phyloP scores from a whole-genome alignment of 2,888 invertebrate genomes.

The Nomada ferruginata region DNA sequence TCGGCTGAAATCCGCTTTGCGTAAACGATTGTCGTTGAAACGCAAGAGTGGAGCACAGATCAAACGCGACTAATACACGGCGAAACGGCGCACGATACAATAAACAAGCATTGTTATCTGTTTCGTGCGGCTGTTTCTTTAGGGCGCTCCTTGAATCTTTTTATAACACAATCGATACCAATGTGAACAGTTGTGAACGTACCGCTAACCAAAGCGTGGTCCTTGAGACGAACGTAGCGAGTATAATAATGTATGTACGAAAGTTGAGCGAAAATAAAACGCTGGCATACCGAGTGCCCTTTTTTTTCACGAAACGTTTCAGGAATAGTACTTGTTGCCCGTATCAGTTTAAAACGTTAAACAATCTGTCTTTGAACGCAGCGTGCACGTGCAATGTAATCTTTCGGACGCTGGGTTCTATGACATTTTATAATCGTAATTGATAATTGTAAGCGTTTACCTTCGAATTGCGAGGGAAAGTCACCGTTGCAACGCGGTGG shows the following conservation, averaged over 20 bases:
- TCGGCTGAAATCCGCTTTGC: neutral
- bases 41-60: conserved; percentile 4
- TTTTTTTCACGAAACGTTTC: neutral
- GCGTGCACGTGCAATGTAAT: too few relatives aligned
- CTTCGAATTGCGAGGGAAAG: conserved; percentile 22
- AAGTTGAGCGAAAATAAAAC: conserved; percentile 3
- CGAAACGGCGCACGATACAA: neutral
- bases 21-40: neutral
- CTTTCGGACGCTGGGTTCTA: too few relatives aligned
- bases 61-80: conserved; percentile 1
- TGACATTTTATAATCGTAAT: neutral
- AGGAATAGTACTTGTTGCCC: conserved; percentile 23
- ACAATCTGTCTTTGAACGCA: neutral
- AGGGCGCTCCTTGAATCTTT: conserved; percentile 52
- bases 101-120: conserved; percentile 19
- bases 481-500: neutral
- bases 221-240: conserved; percentile 36
- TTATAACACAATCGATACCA: conserved; percentile 57
- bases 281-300: neutral
- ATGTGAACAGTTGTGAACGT: neutral
- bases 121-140: conserved; percentile 39
- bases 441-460: conserved; percentile 22
- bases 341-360: neutral
- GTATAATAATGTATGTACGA: neutral
- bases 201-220: conserved; percentile 26